A percentile compares a stretch with the other conserved stretches of the same genome.
phyloP scores from a whole-genome alignment of 2,888 invertebrate genomes.

The Drosophila meridiana region DNA sequence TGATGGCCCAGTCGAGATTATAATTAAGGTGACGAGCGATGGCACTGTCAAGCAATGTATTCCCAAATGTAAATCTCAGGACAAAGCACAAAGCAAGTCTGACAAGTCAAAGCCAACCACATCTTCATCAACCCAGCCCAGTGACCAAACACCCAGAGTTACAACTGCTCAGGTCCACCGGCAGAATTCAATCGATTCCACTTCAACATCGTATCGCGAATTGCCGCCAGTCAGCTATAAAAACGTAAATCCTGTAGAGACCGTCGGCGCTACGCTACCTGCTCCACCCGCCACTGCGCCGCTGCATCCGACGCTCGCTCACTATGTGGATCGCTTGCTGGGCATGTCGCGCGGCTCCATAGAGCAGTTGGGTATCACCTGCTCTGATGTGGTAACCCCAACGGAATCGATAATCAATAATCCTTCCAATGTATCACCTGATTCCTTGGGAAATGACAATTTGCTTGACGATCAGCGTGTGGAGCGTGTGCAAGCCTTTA shows the following conservation, averaged over 20 bases:
- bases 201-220: slow-evolving; percentile 81
- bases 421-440: slow-evolving; percentile 79
- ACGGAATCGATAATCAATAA: slow-evolving; percentile 85
- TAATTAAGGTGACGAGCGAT: slow-evolving; percentile 79
- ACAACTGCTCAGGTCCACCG: slow-evolving; percentile 1
- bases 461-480: slow-evolving; percentile 60
- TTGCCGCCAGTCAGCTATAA: slow-evolving; percentile 66
- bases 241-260: slow-evolving; percentile 10
- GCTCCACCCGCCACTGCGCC: slow-evolving; percentile 5
- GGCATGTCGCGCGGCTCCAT: slow-evolving; percentile 86
- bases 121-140: slow-evolving; percentile 5
- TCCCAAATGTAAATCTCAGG: slow-evolving; percentile 21
- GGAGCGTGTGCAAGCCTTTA: slow-evolving; percentile 78
- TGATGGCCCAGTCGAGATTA: slow-evolving; percentile 74
- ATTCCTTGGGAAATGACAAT: slow-evolving; percentile 22
- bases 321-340: slow-evolving; percentile 86
- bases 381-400: slow-evolving; percentile 86
- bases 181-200: slow-evolving; percentile 76
- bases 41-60: slow-evolving; percentile 57
- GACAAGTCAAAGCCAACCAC: slow-evolving; percentile 17
- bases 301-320: slow-evolving; percentile 83
- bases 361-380: slow-evolving; percentile 85
- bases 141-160: neutral
- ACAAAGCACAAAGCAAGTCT: slow-evolving; percentile 22
- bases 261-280: neutral